phyloP scores from a whole-genome alignment of 2,113 vertebrate genomes.

The Podocnemis expansa region DNA sequence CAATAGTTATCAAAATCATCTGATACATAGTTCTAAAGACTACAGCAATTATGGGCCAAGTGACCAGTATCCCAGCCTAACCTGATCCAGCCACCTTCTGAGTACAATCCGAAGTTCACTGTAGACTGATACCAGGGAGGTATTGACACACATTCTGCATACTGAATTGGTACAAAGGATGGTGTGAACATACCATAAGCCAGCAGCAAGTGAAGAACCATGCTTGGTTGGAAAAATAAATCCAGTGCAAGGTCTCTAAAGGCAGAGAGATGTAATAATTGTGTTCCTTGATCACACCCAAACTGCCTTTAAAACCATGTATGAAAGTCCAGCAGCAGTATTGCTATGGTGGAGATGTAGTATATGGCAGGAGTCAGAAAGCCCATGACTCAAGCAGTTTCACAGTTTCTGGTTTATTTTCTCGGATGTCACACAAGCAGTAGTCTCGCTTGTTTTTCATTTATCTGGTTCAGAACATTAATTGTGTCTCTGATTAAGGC shows the following conservation, averaged over 20 bases:
- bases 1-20: slow-evolving; percentile 44
- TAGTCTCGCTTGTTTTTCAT: slow-evolving; percentile 82
- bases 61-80: slow-evolving; percentile 4
- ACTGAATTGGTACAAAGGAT: slow-evolving; percentile 13
- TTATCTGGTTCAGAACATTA: slow-evolving; percentile 87
- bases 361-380: slow-evolving; percentile 48
- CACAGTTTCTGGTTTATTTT: slow-evolving; percentile 73
- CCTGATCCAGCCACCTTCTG: background rate
- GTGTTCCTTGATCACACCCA: slow-evolving; percentile 46
- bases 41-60: slow-evolving; percentile 16
- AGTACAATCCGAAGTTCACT: slow-evolving; percentile 24
- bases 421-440: slow-evolving; percentile 80
- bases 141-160: slow-evolving; percentile 8
- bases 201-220: slow-evolving; percentile 18
- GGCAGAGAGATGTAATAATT: slow-evolving; percentile 38
- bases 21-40: slow-evolving; percentile 34
- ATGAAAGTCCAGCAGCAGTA: slow-evolving; percentile 46
- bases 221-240: slow-evolving; percentile 40
- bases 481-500: slow-evolving; percentile 93
- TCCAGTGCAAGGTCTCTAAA: slow-evolving; percentile 40
- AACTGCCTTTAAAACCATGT: slow-evolving; percentile 23
- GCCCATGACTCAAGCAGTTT: slow-evolving; percentile 47
- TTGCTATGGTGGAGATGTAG: slow-evolving; percentile 49
- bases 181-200: slow-evolving; percentile 9
- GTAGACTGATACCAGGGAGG: background rate